Base-by-base conservation (phyloP, 2,113 vertebrate genomes). In the Caranx ignobilis region DNA sequence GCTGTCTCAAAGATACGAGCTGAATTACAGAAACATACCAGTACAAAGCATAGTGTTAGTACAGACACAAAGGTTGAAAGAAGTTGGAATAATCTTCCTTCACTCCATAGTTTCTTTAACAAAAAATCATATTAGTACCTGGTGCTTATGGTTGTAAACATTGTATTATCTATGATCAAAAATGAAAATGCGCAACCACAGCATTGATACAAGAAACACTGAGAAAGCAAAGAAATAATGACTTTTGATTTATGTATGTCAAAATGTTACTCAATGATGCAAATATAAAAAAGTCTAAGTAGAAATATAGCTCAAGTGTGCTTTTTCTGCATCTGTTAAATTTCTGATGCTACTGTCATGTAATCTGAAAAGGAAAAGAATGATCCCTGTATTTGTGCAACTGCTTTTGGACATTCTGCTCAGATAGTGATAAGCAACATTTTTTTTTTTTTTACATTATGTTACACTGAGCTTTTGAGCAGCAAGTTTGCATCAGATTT, bases 21-120 rank as follows among this genome's bases (percentile, higher is more conserved):
- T 0, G 12, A 52, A 39, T 61, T 92, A 69, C 6, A 57, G 61
- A 0, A 81, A 3, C 6, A 39, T 47, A 11, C 1, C 1, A 34
- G 3, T 60, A n/a, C 8, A 6, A n/a, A n/a, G 1, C n/a, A 11
- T 0, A 0, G 12, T 9, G 35, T 7, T 7, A 4, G 7, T 37
- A 2, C 35, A 7, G 7, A 37, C 11, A 41, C 11, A 10, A 10
- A 1, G 8, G 39, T 9, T 59, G 0, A 18, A 15, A 0, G 2
- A 31, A 9, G 0, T 9, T 0, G 0, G 3, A 6, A 0, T 18
- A 0, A 0, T 6, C 2, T 0, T 43, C 1, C 1, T 19, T 8
- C 18, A 26, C 1, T 26, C 26, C n/a, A n/a, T n/a, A n/a, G n/a
- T n/a, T n/a, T 8, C 8, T 41, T n/a, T 8, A n/a, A n/a, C 19